Conservation (phyloP, 2,113 vertebrate species). For the Lampris megalopsis region DNA sequence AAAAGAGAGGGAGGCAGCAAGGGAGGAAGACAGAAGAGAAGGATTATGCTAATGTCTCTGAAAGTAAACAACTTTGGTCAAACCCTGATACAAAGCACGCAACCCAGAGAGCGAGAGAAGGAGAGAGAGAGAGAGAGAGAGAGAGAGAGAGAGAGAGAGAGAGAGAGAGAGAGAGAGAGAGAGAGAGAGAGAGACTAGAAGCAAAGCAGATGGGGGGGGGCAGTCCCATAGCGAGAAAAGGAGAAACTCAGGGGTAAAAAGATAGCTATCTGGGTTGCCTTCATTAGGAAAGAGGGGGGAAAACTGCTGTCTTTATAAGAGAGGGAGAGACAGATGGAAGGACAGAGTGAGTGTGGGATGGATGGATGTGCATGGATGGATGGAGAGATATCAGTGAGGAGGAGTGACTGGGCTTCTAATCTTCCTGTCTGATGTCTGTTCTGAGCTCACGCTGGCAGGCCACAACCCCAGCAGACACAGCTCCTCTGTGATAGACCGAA, state of each 20-base stretch:
- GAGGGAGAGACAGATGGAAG: conserved; percentile 9
- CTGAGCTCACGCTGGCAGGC: conserved; percentile 46
- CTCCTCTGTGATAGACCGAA: conserved; percentile 53
- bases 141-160: conserved; percentile 14
- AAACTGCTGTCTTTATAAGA: conserved; percentile 16
- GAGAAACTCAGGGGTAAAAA: conserved; percentile 49
- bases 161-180: conserved; percentile 7
- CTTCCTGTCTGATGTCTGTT: conserved; percentile 50
- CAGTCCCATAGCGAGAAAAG: conserved; percentile 55
- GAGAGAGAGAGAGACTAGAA: conserved; percentile 7
- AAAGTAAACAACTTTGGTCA: conserved; percentile 44
- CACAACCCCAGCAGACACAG: conserved; percentile 41
- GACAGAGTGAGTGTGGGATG: conserved; percentile 7
- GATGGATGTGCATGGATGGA: conserved; percentile 37
- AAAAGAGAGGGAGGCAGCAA: conserved; percentile 3
- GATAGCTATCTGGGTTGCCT: conserved; percentile 24
- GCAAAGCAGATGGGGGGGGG: neutral
- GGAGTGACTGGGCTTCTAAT: conserved; percentile 69
- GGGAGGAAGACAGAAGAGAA: conserved; percentile 27
- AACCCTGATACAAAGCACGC: conserved; percentile 20
- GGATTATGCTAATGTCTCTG: conserved; percentile 71
- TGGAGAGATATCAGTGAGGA: conserved; percentile 44
- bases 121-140: conserved; percentile 3
- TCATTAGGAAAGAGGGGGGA: conserved; percentile 32
- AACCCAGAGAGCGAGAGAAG: neutral